These are phyloP conservation scores for Aphelenchoides fujianensis DNA, from an alignment of 1,140 invertebrate genomes.

Conservation along the genomic window DNA sequence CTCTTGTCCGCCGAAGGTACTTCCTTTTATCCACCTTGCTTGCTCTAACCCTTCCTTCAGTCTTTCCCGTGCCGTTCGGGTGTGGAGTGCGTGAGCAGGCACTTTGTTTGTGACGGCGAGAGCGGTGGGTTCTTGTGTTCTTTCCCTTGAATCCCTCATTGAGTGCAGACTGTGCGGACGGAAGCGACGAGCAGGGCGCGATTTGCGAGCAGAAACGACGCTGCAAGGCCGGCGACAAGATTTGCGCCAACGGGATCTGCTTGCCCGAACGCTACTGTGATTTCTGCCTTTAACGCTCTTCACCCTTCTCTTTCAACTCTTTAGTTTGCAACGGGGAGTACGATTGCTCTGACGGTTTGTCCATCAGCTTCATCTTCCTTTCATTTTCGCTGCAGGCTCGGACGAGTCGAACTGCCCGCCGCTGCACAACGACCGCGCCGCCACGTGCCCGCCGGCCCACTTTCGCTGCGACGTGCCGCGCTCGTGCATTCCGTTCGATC, in stretches of 20 bases:
- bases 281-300: too few species aligned
- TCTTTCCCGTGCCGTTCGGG: not conserved
- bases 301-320: too few species aligned
- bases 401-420: not conserved
- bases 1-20: not conserved
- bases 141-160: not conserved
- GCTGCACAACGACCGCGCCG: not conserved
- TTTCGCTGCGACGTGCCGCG: not conserved
- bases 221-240: constrained; percentile 1
- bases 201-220: not conserved
- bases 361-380: not conserved
- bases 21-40: not conserved
- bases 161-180: constrained; percentile 3
- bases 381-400: not conserved
- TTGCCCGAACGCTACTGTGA: not conserved
- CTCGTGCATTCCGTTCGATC: not conserved
- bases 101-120: not conserved
- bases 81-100: not conserved
- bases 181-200: not conserved
- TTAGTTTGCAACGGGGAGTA: not conserved
- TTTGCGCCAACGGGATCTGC: constrained; percentile 8
- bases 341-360: not conserved
- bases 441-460: not conserved
- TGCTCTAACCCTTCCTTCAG: not conserved
- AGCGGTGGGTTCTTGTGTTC: not conserved